Base-by-base conservation (phyloP, 2,888 invertebrate genomes). In the Amiota minor region DNA sequence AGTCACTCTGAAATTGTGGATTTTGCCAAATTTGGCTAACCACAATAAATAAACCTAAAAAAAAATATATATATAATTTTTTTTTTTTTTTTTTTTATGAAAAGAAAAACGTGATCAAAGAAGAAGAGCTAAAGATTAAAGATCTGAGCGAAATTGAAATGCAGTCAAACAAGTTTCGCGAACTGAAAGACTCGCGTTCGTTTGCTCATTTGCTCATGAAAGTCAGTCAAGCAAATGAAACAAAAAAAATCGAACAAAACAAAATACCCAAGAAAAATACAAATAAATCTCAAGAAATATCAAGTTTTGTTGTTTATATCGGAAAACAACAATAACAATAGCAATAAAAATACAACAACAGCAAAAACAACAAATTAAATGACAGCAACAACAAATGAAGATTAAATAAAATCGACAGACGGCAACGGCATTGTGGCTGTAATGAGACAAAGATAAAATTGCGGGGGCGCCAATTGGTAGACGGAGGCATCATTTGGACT, bases 141-240 rank as follows among this genome's bases (percentile, higher is more conserved):
- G 18, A 59, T 16, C 56, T 16, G 56, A n/a, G 56, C 16, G 10
- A n/a, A 35, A 56, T n/a, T 64, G 8, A 72, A 76, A 80, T 78
- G 79, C 76, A 67, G 79, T 77, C 80, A 80, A 80, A 80, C 80
- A 71, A 70, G 80, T 80, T 80, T 77, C 16, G 46, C 72, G 73
- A 74, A 46, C 14, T 35, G 59, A 49, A 64, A 75, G 35, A 73
- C 61, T n/a, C 72, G 67, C 23, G 59, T 14, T 72, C 23, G 59
- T 14, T 72, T 74, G 59, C 68, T 71, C 68, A 72, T 47, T 59
- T 71, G 56, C 74, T 72, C 59, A 59, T 50, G 50, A 47, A 14
- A 12, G 14, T 35, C 35, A 35, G 35, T 35, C 35, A 35, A 53
- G 4, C n/a, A 53, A 9, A 53, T 53, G 53, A 53, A 12, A 53